These are phyloP conservation scores for Galeopterus variegatus DNA, from an alignment of 2,113 vertebrate species.

Conservation along the genomic window DNA sequence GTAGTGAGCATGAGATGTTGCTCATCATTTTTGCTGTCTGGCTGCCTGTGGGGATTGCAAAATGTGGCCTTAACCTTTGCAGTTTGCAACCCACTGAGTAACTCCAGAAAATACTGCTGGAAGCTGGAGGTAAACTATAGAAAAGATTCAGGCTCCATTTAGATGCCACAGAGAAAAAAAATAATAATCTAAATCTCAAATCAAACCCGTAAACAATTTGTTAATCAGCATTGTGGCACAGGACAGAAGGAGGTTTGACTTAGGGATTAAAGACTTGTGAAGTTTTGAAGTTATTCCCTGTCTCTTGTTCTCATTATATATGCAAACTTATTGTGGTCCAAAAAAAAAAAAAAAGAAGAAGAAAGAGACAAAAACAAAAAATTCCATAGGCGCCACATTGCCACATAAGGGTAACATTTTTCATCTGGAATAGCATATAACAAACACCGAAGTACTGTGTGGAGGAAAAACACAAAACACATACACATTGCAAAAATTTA, in stretches of 20 bases:
- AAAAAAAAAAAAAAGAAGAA: background rate
- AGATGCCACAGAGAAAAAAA: background rate
- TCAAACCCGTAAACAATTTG: background rate
- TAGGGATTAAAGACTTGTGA: background rate
- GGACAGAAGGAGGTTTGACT: background rate
- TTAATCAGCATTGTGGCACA: background rate
- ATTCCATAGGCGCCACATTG: too few relatives aligned
- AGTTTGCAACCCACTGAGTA: background rate
- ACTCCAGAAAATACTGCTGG: background rate
- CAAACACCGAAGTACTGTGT: background rate
- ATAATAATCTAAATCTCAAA: background rate
- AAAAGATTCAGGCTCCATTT: background rate
- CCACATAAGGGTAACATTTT: background rate
- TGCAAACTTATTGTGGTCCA: background rate
- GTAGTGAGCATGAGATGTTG: background rate
- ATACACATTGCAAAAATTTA: background rate
- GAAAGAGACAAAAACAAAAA: background rate
- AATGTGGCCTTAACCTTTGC: background rate
- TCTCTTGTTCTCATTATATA: background rate
- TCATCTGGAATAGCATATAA: background rate
- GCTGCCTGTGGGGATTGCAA: background rate
- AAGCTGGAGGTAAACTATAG: background rate
- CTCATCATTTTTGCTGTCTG: slow-evolving; percentile 4
- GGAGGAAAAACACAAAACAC: background rate
- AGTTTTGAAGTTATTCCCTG: background rate